Base-by-base conservation (phyloP, 92 coral and sea anemone species). In the Phymanthus crucifer region DNA sequence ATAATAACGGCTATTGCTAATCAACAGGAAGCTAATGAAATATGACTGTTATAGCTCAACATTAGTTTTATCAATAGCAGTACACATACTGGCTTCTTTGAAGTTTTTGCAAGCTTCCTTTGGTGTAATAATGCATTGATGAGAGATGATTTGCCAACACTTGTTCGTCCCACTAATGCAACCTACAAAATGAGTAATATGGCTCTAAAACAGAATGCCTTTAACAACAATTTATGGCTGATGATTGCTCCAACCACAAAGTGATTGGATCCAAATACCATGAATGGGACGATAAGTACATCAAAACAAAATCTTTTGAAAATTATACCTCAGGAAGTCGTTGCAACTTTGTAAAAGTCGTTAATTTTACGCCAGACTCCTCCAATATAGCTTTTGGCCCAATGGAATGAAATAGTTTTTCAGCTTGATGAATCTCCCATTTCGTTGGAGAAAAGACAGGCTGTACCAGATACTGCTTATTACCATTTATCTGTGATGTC, bases 91-190 rank as follows among this genome's bases (percentile, higher is more conserved):
- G 97, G 97, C 29, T 56, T 84, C 70, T 90, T 92, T 12, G 97
- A 92, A 43, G 92, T 92, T 50, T 83, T 90, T 66, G 90, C 97
- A 71, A 92, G 86, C 35, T 92, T 92, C 34, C 74, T 90, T 80
- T 90, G 90, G 70, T 87, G 76, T 18, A 92, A 78, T 6, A 92
- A 52, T 10, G 90, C 94, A 74, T 92, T 92, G 32, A 92, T 90
- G 0, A 92, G 87, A 35, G 97, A 90, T 2, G 97, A 92, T 74
- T 92, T 92, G 16, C 97, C 97, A 74, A 92, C 97, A 76, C 97
- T 92, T 50, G 97, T 92, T 71, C 97, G 87, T 45, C 97, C 97
- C 76, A 92, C 76, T 54, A 92, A 90, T 3, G 97, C 94, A 84
- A 92, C 69, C 97, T 92, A 74, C 0, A 45, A 40, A 48, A 1